phyloP scores from a whole-genome alignment of 2,113 vertebrate genomes.

The Myocastor coypus region DNA sequence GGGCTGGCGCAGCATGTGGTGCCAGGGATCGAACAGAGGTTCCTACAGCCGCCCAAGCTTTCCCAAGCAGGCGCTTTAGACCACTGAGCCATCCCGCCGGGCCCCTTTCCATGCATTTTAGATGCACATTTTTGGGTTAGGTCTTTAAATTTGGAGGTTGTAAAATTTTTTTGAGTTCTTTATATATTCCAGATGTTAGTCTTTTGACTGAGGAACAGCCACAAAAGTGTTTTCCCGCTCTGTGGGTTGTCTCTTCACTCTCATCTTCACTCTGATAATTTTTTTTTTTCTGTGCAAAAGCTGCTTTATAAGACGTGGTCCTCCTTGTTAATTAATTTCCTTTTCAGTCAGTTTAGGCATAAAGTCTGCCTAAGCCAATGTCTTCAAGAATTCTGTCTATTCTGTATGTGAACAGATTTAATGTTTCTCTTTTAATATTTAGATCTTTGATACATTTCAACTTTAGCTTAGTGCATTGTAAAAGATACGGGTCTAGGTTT shows the following conservation, averaged over 20 bases:
- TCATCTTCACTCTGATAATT: no score
- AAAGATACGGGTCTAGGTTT: neutral
- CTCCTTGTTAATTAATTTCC: neutral
- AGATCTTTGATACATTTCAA: no score
- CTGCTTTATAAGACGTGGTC: neutral
- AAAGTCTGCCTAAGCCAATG: neutral
- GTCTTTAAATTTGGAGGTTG: neutral
- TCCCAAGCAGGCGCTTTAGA: no score
- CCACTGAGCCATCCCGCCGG: no score
- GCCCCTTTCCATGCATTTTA: no score
- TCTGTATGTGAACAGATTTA: neutral
- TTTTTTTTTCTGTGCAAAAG: neutral
- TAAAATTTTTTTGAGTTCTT: neutral
- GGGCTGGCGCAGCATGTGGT: no score
- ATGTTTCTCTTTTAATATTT: neutral
- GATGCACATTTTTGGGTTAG: neutral
- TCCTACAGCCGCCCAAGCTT: no score
- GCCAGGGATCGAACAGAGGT: no score
- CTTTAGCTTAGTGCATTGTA: neutral
- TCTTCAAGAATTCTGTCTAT: neutral
- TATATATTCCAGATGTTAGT: neutral
- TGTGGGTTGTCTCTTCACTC: neutral
- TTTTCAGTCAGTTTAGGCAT: neutral
- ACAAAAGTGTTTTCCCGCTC: neutral
- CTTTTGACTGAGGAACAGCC: neutral